Evolutionary conservation across 1,140 invertebrate genomes (phyloP), one percentile per base, ranked within the genome.

Genomic region (Ceratina japonica): DNA sequence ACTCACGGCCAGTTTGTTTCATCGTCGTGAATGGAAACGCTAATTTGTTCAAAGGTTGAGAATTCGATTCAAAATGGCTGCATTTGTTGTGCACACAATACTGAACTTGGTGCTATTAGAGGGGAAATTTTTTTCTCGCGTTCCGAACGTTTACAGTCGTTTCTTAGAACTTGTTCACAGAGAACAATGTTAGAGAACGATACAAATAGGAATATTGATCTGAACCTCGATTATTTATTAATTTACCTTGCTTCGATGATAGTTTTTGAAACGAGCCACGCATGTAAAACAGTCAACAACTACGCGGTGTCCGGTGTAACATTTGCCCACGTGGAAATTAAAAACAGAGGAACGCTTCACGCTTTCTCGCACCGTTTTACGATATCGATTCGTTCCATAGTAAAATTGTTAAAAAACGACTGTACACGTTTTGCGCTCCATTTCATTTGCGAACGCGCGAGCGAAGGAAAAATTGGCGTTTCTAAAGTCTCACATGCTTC

Each of bases 51-150:
- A 31, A 12, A n/a, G 18, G 37, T 5, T 16, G 15, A 54, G 62
- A 52, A 10, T 31, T 73, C 16, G 7, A 31, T 83, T 73, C 79
- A 83, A 83, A 27, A 81, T 83, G 79, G 79, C 79, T 15, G 20
- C 52, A 59, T 70, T 65, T 77, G 22, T 61, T 59, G 13, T 74
- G n/a, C 5, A 49, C 44, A 18, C 44, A n/a, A 7, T 44, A 44
- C 37, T 44, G 5, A 7, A 44, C 22, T n/a, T 12, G n/a, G 54
- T 31, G 16, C 18, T 7, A 49, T 52, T 68, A 3, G 16, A 24
- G 16, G 3, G 16, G 22, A 68, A 52, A 24, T 52, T 68, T 18
- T 1, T 27, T 51, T 1, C 4, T 15, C 37, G 15, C 10, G 10
- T 44, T 44, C 10, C 5, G 10, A 24, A 24, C 22, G 4, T 12